Percentiles rank a stretch among this genome's conserved stretches.
Evolutionary conservation across 2,888 invertebrate genomes (phyloP).

Genomic region (Erebia palarica): DNA sequence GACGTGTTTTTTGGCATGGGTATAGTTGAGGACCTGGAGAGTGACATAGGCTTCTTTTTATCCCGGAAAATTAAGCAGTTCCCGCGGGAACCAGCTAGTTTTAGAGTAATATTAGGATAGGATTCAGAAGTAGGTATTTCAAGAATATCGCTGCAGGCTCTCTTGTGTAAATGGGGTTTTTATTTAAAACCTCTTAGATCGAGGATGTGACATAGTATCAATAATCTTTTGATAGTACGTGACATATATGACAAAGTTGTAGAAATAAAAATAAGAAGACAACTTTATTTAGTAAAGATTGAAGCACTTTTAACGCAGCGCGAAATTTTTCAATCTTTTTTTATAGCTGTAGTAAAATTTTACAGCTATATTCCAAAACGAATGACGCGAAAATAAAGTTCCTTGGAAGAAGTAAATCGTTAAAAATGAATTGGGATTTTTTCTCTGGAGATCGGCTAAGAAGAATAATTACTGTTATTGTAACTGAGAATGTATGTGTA

Average conservation of each 20-base stretch:
- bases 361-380: not conserved
- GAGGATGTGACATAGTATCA: not conserved
- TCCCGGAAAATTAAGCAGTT: too few relatives aligned
- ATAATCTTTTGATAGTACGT: not conserved
- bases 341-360: conserved; percentile 3
- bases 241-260: not conserved
- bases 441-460: too few relatives aligned
- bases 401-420: too few relatives aligned
- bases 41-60: too few relatives aligned
- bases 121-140: too few relatives aligned
- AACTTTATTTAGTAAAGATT: not conserved
- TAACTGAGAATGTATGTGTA: too few relatives aligned
- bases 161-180: not conserved
- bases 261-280: not conserved
- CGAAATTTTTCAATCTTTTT: not conserved
- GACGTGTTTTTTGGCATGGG: too few relatives aligned
- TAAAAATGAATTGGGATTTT: not conserved
- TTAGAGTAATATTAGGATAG: too few relatives aligned
- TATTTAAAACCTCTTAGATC: not conserved
- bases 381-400: not conserved
- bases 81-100: too few relatives aligned
- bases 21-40: too few relatives aligned
- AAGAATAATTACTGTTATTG: too few relatives aligned
- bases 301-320: not conserved
- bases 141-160: not conserved